A percentile compares a stretch with the other conserved stretches of the same genome.
Conservation (phyloP, 2,113 vertebrate species). For the Beaufortia kweichowensis region DNA sequence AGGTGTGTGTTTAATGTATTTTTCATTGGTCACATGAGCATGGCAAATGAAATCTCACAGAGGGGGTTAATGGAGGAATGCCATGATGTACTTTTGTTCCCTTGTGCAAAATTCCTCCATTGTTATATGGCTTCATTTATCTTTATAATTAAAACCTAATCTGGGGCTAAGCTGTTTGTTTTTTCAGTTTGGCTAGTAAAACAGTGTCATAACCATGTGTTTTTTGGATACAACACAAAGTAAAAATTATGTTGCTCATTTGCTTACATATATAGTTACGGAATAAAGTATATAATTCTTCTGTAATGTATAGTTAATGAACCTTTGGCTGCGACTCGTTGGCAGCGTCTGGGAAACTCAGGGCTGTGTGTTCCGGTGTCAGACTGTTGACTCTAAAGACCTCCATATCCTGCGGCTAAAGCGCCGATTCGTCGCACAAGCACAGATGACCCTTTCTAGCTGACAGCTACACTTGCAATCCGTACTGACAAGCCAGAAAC, state of each 20-base stretch:
- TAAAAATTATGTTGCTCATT: no score
- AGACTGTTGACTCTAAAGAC: constrained; percentile 55
- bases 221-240: no score
- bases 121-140: neutral
- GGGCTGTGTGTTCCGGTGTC: constrained; percentile 45
- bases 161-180: no score
- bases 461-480: constrained; percentile 63
- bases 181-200: no score
- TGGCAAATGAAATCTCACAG: constrained; percentile 26
- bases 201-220: no score
- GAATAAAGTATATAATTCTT: no score
- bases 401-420: constrained; percentile 38
- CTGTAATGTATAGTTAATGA: constrained; percentile 50
- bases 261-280: no score
- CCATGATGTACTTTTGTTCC: neutral
- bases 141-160: neutral
- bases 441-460: constrained; percentile 57
- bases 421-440: constrained; percentile 55
- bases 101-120: neutral
- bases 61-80: constrained; percentile 1
- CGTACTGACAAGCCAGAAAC: constrained; percentile 61
- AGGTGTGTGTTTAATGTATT: constrained; percentile 55
- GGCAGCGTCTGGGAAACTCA: constrained; percentile 1
- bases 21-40: constrained; percentile 33
- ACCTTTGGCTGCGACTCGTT: constrained; percentile 17